Conservation (phyloP, 2,113 vertebrate genomes). For the Pagrus major region DNA sequence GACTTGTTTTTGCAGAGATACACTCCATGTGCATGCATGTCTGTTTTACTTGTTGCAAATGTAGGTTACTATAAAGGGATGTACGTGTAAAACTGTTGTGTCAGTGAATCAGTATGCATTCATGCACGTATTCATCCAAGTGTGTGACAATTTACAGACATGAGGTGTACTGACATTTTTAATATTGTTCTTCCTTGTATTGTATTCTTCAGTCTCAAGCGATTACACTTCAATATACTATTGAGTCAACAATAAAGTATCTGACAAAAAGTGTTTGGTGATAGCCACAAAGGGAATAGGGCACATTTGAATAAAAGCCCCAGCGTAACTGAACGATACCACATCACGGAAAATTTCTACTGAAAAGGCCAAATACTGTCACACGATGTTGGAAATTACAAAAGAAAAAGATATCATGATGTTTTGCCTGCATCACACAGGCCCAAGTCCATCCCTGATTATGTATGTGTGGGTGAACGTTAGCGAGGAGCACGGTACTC, state of each 20-base stretch:
- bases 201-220: not conserved
- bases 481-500: conserved; percentile 80
- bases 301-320: conserved; percentile 14
- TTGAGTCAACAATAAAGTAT: conserved; percentile 35
- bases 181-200: not conserved
- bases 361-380: not conserved
- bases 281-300: conserved; percentile 25
- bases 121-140: not conserved
- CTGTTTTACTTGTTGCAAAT: conserved; percentile 4
- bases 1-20: not conserved
- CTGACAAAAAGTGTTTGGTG: conserved; percentile 9
- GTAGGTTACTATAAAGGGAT: not conserved
- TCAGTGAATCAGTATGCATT: conserved; percentile 5
- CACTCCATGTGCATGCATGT: not conserved
- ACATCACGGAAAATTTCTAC: not conserved
- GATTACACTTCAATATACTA: conserved; percentile 17
- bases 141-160: not conserved
- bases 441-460: conserved; percentile 1
- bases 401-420: not conserved
- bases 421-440: not conserved
- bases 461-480: not conserved
- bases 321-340: fast-evolving
- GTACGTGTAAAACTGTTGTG: not conserved
- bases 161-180: not conserved
- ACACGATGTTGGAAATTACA: not conserved